These are phyloP conservation scores for Diadumene lineata DNA, from an alignment of 92 coral and sea anemone species.

Conservation along the genomic window DNA sequence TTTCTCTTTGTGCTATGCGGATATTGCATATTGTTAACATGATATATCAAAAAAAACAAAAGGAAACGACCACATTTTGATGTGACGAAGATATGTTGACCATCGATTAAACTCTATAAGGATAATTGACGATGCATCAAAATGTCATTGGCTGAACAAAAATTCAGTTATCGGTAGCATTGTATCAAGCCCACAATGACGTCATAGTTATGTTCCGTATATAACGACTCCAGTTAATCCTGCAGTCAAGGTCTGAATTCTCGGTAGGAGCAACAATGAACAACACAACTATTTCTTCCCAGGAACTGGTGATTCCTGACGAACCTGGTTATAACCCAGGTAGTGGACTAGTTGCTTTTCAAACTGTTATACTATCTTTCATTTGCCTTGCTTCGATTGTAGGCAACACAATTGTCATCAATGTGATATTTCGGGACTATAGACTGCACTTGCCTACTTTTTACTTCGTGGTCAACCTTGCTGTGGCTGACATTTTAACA, in stretches of 20 bases:
- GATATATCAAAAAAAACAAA: neutral
- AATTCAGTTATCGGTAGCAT: neutral
- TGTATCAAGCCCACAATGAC: neutral
- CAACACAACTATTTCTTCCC: neutral
- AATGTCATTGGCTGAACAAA: neutral
- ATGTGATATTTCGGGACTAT: slow-evolving; percentile 41
- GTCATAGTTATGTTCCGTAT: neutral
- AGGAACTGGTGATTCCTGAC: neutral
- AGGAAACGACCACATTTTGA: neutral
- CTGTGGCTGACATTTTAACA: slow-evolving; percentile 47
- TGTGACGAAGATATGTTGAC: neutral
- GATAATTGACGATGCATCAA: neutral
- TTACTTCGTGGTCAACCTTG: slow-evolving; percentile 53
- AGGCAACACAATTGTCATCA: slow-evolving; percentile 45
- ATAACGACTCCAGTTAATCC: neutral
- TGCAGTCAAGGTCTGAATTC: neutral
- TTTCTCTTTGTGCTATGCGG: no score
- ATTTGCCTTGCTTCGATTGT: slow-evolving; percentile 37
- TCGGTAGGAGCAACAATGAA: slow-evolving; percentile 7
- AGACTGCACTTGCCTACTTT: slow-evolving; percentile 58
- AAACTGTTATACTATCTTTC: slow-evolving; percentile 21
- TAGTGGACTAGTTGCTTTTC: slow-evolving; percentile 20
- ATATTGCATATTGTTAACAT: neutral
- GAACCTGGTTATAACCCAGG: slow-evolving; percentile 14
- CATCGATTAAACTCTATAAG: neutral